Percentiles rank a stretch among this genome's conserved stretches.
Evolutionary conservation across 2,113 vertebrate genomes (phyloP).

Genomic region (Rhagologus leucostigma): DNA sequence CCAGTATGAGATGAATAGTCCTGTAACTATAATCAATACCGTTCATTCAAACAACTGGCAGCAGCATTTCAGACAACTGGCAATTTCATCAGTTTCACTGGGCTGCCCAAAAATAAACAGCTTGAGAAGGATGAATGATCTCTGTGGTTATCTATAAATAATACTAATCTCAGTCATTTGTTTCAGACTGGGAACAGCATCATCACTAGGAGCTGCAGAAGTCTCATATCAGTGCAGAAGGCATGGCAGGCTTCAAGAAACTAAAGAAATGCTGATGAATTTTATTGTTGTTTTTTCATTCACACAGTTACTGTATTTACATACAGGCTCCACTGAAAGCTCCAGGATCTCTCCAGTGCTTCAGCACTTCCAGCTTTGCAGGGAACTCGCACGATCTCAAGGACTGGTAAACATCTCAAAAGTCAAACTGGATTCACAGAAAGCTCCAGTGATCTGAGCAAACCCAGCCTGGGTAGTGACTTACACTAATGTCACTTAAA

Average conservation of each 20-base stretch:
- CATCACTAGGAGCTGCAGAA: background rate
- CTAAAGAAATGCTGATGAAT: background rate
- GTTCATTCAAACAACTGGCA: constrained; percentile 70
- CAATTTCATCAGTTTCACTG: constrained; percentile 66
- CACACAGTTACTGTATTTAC: background rate
- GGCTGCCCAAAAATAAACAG: constrained; percentile 66
- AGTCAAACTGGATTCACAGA: background rate
- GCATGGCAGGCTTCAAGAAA: background rate
- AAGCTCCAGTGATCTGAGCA: background rate
- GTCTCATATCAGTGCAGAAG: background rate
- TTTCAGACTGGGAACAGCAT: background rate
- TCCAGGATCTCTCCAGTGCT: background rate
- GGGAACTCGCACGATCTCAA: background rate
- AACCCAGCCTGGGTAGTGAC: background rate
- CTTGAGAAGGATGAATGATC: constrained; percentile 51
- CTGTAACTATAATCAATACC: constrained; percentile 65
- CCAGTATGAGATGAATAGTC: constrained; percentile 62
- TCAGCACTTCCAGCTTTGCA: background rate
- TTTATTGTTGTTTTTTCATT: background rate
- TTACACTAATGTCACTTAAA: background rate
- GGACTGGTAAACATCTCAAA: background rate
- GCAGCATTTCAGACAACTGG: constrained; percentile 68
- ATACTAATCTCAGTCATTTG: constrained; percentile 51
- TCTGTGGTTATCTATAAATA: constrained; percentile 55
- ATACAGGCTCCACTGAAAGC: background rate